These are phyloP conservation scores for Nycticorax nycticorax DNA, from an alignment of 2,113 vertebrate genomes.

Conservation along the genomic window DNA sequence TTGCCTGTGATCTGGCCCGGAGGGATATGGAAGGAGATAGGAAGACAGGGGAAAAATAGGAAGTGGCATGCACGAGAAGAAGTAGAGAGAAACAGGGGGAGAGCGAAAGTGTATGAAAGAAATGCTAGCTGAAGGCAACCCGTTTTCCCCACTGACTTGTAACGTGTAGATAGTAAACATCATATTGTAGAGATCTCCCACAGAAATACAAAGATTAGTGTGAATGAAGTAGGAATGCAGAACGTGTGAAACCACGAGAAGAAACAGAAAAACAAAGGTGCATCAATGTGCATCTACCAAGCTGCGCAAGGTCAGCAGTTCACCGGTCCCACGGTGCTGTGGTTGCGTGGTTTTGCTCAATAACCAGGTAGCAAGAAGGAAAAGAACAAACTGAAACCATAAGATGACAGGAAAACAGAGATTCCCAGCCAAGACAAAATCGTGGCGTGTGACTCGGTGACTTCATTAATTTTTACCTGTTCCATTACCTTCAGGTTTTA, in stretches of 20 bases:
- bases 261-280: conserved; percentile 9
- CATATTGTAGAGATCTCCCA: background rate
- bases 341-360: background rate
- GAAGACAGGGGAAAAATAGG: background rate
- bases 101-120: background rate
- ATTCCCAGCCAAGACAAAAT: background rate
- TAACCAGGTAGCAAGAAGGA: background rate
- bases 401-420: background rate
- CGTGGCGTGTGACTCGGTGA: background rate
- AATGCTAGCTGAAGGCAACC: background rate
- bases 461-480: background rate
- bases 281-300: background rate
- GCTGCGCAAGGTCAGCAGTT: background rate
- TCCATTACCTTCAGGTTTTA: background rate
- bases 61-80: background rate
- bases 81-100: background rate
- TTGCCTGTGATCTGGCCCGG: background rate
- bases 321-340: background rate
- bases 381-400: background rate
- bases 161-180: background rate
- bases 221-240: background rate
- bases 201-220: background rate
- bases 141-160: background rate
- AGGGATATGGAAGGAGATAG: background rate
- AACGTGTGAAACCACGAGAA: background rate